Evolutionary conservation across 2,888 invertebrate genomes (phyloP).

Genomic region (Agrenia bidenticulata): DNA sequence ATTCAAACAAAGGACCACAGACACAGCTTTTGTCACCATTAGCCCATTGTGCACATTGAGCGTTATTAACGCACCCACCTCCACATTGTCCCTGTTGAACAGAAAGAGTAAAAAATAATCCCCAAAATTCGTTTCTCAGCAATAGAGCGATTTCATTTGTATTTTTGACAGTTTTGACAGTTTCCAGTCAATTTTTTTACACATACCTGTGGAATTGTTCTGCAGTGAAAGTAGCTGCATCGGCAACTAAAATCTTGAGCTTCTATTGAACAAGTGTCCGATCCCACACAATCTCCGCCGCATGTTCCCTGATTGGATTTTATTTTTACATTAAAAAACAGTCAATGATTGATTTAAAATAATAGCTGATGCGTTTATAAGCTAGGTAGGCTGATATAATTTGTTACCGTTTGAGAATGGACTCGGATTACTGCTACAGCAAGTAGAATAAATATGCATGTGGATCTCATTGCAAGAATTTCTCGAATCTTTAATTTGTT

Average conservation of each 20-base stretch:
- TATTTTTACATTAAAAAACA: no score
- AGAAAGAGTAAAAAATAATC: not conserved
- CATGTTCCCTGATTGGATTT: slow-evolving; percentile 10
- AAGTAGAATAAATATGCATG: no score
- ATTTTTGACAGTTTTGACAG: no score
- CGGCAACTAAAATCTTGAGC: slow-evolving; percentile 3
- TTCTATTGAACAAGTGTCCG: slow-evolving; percentile 7
- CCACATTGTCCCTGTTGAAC: not conserved
- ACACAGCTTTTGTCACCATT: slow-evolving; percentile 1
- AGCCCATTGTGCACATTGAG: slow-evolving; percentile 6
- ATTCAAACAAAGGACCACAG: slow-evolving; percentile 15
- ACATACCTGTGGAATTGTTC: not conserved
- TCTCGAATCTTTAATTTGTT: no score
- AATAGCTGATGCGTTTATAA: no score
- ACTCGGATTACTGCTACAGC: no score
- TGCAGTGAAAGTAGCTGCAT: slow-evolving; percentile 9
- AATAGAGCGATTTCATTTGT: no score
- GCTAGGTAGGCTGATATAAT: no score
- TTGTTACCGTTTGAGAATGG: no score
- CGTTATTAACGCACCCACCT: not conserved
- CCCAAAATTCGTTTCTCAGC: not conserved
- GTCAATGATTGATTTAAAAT: no score
- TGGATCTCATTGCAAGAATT: no score
- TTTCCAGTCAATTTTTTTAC: not conserved
- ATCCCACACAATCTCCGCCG: not conserved